phyloP scores from a whole-genome alignment of 2,888 invertebrate genomes.

The Scelioninae gen. 1 region DNA sequence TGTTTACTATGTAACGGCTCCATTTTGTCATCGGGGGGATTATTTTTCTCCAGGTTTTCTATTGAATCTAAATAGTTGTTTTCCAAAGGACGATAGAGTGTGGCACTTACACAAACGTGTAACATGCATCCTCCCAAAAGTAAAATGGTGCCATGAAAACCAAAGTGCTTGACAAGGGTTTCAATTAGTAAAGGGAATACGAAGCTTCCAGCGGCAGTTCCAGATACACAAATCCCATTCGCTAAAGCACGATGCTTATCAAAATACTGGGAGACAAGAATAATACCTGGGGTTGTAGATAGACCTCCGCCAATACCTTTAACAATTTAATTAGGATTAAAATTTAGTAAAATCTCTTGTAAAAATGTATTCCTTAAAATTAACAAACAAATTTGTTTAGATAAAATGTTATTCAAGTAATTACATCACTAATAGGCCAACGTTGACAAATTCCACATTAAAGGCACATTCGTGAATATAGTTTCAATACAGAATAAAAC shows the following conservation, averaged over 20 bases:
- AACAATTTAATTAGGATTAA: background rate
- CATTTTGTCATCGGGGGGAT: constrained; percentile 70
- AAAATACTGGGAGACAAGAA: constrained; percentile 92
- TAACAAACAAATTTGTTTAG: too few species aligned
- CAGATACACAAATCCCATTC: constrained; percentile 92
- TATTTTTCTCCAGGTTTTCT: constrained; percentile 54
- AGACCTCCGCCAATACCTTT: constrained; percentile 91
- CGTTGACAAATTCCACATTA: too few species aligned
- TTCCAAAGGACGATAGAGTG: constrained; percentile 87
- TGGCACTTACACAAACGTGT: constrained; percentile 90
- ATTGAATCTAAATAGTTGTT: constrained; percentile 77
- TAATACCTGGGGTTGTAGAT: constrained; percentile 92
- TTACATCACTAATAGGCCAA: too few species aligned
- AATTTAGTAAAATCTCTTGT: too few species aligned
- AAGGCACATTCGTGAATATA: too few species aligned
- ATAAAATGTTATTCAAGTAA: too few species aligned
- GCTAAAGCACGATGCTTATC: constrained; percentile 91
- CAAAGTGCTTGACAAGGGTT: constrained; percentile 88
- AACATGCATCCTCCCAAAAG: constrained; percentile 90
- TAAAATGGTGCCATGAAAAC: constrained; percentile 90
- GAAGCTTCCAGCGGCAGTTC: constrained; percentile 92
- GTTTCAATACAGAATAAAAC: too few species aligned
- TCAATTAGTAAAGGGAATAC: constrained; percentile 91
- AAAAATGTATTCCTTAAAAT: too few species aligned
- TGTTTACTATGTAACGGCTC: constrained; percentile 79